Conservation (phyloP, 2,888 invertebrate genomes). For the Catocala nupta region DNA sequence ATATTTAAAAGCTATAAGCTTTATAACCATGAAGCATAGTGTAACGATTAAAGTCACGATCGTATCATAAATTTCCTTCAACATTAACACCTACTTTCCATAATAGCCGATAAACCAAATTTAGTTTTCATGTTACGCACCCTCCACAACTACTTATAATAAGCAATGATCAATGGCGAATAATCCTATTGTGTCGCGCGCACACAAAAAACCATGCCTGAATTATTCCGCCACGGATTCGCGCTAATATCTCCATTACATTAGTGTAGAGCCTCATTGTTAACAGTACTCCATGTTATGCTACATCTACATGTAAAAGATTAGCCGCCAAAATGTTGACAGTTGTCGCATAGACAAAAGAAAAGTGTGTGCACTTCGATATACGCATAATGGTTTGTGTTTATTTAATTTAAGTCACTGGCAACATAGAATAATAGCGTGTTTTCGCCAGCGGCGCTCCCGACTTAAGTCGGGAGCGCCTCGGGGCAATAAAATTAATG, state of each 20-base stretch:
- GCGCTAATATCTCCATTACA: constrained; percentile 86
- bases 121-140: constrained; percentile 87
- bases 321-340: constrained; percentile 81
- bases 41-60: constrained; percentile 81
- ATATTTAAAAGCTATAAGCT: constrained; percentile 17
- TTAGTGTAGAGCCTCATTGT: constrained; percentile 77
- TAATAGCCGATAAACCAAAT: constrained; percentile 88
- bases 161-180: constrained; percentile 87
- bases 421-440: constrained; percentile 83
- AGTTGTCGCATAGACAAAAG: constrained; percentile 82
- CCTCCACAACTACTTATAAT: constrained; percentile 84
- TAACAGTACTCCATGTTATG: constrained; percentile 42
- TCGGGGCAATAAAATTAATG: constrained; percentile 87
- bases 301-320: constrained; percentile 72
- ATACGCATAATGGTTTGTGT: constrained; percentile 81
- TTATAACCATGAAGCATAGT: constrained; percentile 64
- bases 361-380: constrained; percentile 74
- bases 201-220: constrained; percentile 85
- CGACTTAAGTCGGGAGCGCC: constrained; percentile 80
- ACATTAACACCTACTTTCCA: constrained; percentile 87
- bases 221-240: constrained; percentile 84
- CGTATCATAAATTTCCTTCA: constrained; percentile 81
- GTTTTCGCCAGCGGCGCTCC: constrained; percentile 79
- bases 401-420: constrained; percentile 85
- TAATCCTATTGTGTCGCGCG: constrained; percentile 84